Conservation (phyloP, 2,113 vertebrate genomes). For the Mugil cephalus region DNA sequence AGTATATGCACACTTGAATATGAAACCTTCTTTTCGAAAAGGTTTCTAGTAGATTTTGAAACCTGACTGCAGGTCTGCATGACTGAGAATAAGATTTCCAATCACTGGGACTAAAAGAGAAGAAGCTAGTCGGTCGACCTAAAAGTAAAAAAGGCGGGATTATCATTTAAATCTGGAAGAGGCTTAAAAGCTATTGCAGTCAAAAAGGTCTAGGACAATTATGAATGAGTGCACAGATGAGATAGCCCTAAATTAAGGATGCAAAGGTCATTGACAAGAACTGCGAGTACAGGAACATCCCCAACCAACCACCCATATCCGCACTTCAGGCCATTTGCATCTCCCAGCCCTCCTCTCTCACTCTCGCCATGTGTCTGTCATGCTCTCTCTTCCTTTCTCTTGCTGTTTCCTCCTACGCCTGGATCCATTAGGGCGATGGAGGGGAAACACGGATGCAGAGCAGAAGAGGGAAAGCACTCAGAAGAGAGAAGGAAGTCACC, state of each 20-base stretch:
- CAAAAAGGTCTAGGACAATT: neutral
- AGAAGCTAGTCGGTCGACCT: too few species aligned
- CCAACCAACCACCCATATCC: conserved; percentile 32
- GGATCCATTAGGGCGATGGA: conserved; percentile 55
- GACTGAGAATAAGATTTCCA: neutral
- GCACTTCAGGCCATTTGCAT: conserved; percentile 43
- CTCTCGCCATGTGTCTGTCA: conserved; percentile 7
- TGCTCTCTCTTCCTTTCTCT: conserved; percentile 8
- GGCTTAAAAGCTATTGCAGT: neutral
- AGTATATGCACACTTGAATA: too few species aligned
- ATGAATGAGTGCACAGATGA: conserved; percentile 8
- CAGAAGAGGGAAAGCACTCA: conserved; percentile 62
- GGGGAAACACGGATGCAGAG: conserved; percentile 46
- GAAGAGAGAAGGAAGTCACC: conserved; percentile 36
- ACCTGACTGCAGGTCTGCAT: neutral
- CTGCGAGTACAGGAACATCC: conserved; percentile 55
- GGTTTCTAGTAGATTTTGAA: neutral
- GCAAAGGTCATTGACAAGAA: conserved; percentile 36
- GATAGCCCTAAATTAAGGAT: conserved; percentile 10
- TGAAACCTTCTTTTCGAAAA: neutral
- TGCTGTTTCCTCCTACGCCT: conserved; percentile 35
- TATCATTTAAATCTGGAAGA: neutral
- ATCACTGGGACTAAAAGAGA: neutral
- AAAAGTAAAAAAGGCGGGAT: neutral
- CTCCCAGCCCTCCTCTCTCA: conserved; percentile 21